Percentiles rank a stretch among this genome's conserved stretches.
Evolutionary conservation across 1,140 invertebrate genomes (phyloP).

Genomic region (Drosophila bocqueti): DNA sequence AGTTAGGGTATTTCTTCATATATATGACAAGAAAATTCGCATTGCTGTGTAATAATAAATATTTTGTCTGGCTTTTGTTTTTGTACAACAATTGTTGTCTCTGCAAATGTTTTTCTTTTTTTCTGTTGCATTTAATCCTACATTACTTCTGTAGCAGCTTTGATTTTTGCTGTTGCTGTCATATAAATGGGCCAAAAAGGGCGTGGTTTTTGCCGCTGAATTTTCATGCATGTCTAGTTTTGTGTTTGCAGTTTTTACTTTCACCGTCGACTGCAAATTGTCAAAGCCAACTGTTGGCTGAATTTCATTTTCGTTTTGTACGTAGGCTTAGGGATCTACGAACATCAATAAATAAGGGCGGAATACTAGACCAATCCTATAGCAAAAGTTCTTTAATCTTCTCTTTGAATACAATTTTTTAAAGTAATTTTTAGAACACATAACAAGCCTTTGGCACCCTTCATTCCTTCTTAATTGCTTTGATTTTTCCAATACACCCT

Average conservation of each 20-base stretch:
- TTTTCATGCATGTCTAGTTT: slow-evolving; percentile 70
- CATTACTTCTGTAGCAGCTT: slow-evolving; percentile 76
- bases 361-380: neutral
- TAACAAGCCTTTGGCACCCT: neutral
- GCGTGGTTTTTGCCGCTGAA: slow-evolving; percentile 38
- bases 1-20: slow-evolving; percentile 31
- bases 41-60: slow-evolving; percentile 79
- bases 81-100: slow-evolving; percentile 45
- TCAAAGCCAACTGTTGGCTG: slow-evolving; percentile 26
- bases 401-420: neutral
- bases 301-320: slow-evolving; percentile 28
- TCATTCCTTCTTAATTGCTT: neutral
- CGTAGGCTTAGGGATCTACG: slow-evolving; percentile 4
- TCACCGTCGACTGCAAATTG: slow-evolving; percentile 58
- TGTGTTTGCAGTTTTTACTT: slow-evolving; percentile 62
- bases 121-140: slow-evolving; percentile 74
- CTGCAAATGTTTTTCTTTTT: slow-evolving; percentile 22
- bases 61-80: slow-evolving; percentile 70
- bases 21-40: slow-evolving; percentile 51
- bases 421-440: neutral
- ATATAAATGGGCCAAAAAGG: slow-evolving; percentile 67
- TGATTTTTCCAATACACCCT: neutral
- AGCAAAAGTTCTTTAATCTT: neutral
- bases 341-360: neutral
- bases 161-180: slow-evolving; percentile 60